Evolutionary conservation across 2,113 vertebrate species (phyloP).

Genomic region (Dicentrarchus labrax): DNA sequence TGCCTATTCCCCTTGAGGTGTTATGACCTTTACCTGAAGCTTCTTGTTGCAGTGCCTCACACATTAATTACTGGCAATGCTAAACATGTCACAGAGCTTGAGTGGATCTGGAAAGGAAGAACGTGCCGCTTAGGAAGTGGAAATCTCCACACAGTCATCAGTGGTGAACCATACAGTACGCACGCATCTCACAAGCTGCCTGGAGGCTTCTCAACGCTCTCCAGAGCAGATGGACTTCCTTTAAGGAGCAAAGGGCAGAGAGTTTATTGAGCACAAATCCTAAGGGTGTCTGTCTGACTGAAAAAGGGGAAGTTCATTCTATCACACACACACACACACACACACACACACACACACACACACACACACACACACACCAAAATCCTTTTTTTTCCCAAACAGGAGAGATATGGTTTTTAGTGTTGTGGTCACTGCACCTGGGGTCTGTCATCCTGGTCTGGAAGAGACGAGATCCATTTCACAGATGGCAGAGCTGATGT

Average conservation of each 20-base stretch:
- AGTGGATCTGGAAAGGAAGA: conserved; percentile 67
- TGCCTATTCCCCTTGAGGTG: conserved; percentile 47
- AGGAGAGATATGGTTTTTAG: conserved; percentile 56
- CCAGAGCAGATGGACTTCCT: conserved; percentile 80
- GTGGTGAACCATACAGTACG: conserved; percentile 60
- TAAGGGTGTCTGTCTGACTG: conserved; percentile 72
- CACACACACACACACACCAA: conserved; percentile 18
- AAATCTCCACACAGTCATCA: conserved; percentile 65
- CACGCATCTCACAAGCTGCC: conserved; percentile 63
- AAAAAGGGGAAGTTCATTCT: conserved; percentile 66
- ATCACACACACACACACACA: conserved; percentile 33
- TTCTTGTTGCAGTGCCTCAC: conserved; percentile 55
- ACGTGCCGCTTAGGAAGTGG: conserved; percentile 63
- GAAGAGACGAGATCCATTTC: conserved; percentile 50
- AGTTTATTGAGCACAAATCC: conserved; percentile 81
- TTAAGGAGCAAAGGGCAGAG: conserved; percentile 74
- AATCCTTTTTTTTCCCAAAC: conserved; percentile 25
- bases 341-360: conserved; percentile 2
- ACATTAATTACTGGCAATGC: conserved; percentile 63
- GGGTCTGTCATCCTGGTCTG: conserved; percentile 50
- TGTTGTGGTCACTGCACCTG: conserved; percentile 57
- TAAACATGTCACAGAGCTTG: conserved; percentile 66
- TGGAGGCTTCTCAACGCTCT: conserved; percentile 64
- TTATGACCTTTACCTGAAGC: conserved; percentile 57
- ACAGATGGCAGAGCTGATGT: conserved; percentile 72